Base-by-base conservation (phyloP, 2,113 vertebrate species). In the Herpetotheres cachinnans region DNA sequence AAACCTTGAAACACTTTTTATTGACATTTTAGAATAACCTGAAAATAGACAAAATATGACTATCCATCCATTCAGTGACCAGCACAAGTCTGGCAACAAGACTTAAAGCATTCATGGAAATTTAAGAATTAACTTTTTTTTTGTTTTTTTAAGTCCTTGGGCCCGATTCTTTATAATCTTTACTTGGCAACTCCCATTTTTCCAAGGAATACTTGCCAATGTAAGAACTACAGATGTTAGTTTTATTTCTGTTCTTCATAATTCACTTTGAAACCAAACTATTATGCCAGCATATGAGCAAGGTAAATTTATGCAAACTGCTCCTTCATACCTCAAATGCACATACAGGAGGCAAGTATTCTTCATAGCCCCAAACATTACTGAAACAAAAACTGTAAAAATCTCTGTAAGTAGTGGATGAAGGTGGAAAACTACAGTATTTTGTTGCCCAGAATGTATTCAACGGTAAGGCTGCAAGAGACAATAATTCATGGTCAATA, bases 391-490 rank as follows among this genome's bases (percentile, higher is more conserved):
- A 94, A 94, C 96, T 89, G 89, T 95, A 84, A 87, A 97, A 95
- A 95, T 97, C 94, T 98, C 97, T 98, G 96, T 96, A 95, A 96
- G 96, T 97, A 97, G 96, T 95, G 90, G 97, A 96, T 97, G 96
- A 97, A 97, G 97, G 98, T 97, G 98, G 97, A 96, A 92, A 97
- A 92, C 95, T 97, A 95, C 97, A 95, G 95, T 97, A 92, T 97
- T 96, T 97, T 97, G 97, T 96, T 97, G 67, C 97, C 96, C 95
- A 96, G 81, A 69, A 95, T 6, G 95, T 93, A 62, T 97, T 98
- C 98, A 98, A 95, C 98, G 98, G 95, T 98, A 98, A 97, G 98
- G 98, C 98, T 98, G 98, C 84, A 98, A 98, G 5, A 98, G 96
- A 98, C 78, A 96, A 95, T 32, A 97, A 86, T 19, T n/a, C 47